Evolutionary conservation across 2,113 vertebrate species (phyloP).

Genomic region (Collichthys lucidus): DNA sequence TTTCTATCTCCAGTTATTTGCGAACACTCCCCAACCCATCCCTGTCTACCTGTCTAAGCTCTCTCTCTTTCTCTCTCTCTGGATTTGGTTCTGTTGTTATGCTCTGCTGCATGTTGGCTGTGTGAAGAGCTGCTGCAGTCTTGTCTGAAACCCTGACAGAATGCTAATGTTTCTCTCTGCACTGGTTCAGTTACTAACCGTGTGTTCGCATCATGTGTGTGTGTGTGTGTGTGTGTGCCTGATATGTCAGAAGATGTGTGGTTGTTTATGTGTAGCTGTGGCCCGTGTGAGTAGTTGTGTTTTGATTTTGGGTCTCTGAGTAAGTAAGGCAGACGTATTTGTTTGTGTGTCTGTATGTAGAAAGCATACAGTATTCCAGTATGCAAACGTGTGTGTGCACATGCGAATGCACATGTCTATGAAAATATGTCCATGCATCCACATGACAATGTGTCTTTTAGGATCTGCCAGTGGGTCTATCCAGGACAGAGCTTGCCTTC

Average conservation of each 20-base stretch:
- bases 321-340: background rate
- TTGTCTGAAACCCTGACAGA: constrained; percentile 77
- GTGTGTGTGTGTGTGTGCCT: background rate
- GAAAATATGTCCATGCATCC: constrained; percentile 8
- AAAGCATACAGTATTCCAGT: background rate
- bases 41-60: constrained; percentile 61
- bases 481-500: constrained; percentile 23
- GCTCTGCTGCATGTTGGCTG: constrained; percentile 78
- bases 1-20: constrained; percentile 31
- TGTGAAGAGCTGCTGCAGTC: constrained; percentile 76
- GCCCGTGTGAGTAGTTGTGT: background rate
- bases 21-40: constrained; percentile 35
- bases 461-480: constrained; percentile 34
- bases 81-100: constrained; percentile 64
- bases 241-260: constrained; percentile 19
- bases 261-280: constrained; percentile 16
- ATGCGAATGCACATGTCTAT: constrained; percentile 8
- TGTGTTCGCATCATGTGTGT: constrained; percentile 25
- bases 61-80: constrained; percentile 24
- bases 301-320: constrained; percentile 19
- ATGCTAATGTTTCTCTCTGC: constrained; percentile 76
- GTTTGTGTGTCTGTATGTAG: background rate
- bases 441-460: constrained; percentile 1
- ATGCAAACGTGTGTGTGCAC: constrained; percentile 12
- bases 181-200: constrained; percentile 56